These are phyloP conservation scores for Buceros bicornis DNA, from an alignment of 2,797 vertebrate genomes.

Conservation along the genomic window DNA sequence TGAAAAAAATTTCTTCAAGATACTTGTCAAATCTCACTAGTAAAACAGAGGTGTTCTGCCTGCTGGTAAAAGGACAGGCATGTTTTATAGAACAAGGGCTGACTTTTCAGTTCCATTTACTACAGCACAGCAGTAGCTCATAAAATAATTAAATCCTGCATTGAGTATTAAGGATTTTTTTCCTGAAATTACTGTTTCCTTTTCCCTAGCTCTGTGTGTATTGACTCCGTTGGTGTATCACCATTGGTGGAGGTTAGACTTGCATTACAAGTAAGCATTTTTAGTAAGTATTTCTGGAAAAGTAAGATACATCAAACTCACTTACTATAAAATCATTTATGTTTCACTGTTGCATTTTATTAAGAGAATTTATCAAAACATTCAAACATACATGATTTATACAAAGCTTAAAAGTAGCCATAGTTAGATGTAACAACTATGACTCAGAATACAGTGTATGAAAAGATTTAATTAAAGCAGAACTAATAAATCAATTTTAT, in stretches of 20 bases:
- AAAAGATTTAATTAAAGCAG: not conserved
- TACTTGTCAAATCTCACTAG: not conserved
- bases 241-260: not conserved
- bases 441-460: not conserved
- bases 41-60: not conserved
- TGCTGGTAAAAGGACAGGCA: not conserved
- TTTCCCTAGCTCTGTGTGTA: not conserved
- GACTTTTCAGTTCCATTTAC: not conserved
- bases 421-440: not conserved
- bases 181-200: not conserved
- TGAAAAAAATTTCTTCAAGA: not conserved
- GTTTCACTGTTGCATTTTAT: conserved; percentile 26
- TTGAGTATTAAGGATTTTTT: not conserved
- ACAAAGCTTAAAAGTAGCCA: not conserved
- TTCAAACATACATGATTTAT: not conserved
- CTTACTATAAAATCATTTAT: not conserved
- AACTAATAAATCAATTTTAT: not conserved
- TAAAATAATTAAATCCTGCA: not conserved
- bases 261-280: not conserved
- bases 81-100: not conserved
- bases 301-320: not conserved
- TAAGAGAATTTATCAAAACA: conserved; percentile 17
- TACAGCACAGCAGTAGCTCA: not conserved
- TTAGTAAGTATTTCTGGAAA: not conserved
- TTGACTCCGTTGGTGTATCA: not conserved